A percentile compares a stretch with the other conserved stretches of the same genome.
Evolutionary conservation across 2,797 vertebrate species (phyloP).

Genomic region (Cynopterus sphinx): DNA sequence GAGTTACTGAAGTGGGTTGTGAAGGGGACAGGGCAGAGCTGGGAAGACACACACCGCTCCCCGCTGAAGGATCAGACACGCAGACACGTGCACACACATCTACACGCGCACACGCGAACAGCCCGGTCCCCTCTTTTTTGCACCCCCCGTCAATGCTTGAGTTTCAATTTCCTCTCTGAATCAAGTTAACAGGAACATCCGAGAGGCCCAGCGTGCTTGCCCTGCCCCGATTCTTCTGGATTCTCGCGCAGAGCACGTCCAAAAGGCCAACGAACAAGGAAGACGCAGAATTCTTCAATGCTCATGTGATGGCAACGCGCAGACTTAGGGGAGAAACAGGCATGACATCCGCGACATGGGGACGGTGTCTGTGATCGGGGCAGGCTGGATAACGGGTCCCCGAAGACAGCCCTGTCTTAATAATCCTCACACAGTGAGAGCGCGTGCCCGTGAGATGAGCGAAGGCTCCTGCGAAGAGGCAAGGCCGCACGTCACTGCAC

Average conservation of each 20-base stretch:
- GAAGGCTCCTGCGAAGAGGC: neutral
- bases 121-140: neutral
- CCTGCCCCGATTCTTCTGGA: neutral
- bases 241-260: neutral
- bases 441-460: neutral
- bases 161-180: neutral
- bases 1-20: constrained; percentile 58
- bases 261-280: neutral
- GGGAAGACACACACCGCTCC: neutral
- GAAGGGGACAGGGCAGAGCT: constrained; percentile 14
- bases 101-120: neutral
- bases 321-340: neutral
- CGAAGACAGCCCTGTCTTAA: neutral
- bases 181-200: neutral
- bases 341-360: no score
- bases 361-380: neutral
- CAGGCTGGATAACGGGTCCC: neutral
- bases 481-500: no score
- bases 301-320: neutral
- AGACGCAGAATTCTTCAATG: neutral
- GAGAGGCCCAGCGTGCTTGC: neutral
- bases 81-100: no score
- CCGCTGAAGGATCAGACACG: neutral
- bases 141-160: neutral
- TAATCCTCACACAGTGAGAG: no score